Evolutionary conservation across 2,888 invertebrate species (phyloP), one percentile per base, ranked within the genome.

Genomic region (Andrena praecox): DNA sequence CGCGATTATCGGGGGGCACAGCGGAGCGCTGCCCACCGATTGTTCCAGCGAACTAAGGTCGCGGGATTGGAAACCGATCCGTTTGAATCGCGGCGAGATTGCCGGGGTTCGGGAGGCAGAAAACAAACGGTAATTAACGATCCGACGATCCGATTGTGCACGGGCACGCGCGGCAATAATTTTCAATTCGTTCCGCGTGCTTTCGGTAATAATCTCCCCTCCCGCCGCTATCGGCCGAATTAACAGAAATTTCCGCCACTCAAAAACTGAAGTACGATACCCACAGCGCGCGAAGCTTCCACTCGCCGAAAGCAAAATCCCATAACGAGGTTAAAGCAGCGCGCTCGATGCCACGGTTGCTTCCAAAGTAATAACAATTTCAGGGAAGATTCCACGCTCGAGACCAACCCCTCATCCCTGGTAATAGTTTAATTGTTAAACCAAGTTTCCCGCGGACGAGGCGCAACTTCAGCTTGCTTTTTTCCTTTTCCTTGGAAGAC

Each of bases 371-470:
- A 71, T 84, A 72, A 84, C 68, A 80, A 80, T 80, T 76, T 72
- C 33, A 73, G 73, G 70, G 76, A 56, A 68, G 71, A 59, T 77
- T 77, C 71, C 66, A 54, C 72, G 72, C 64, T 77, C 85, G 68
- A 60, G 59, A 59, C 68, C 63, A 63, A 63, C 66, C 54, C 52
- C 72, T 67, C 54, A 72, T 76, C 63, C 29, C 35, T 50, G 75
- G 73, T 77, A 77, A 85, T 80, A 76, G 69, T 82, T 82, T 81
- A 77, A 81, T 81, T 72, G 85, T 67, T 69, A 69, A 71, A 80
- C 52, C 67, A 85, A 85, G 74, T 85, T 85, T 73, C 20, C 72
- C 60, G 8, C 59, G 69, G 48, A 33, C 62, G 42, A 64, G 60
- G 64, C 42, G 77, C 33, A 80, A 80, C 60, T 83, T 78, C 29